Evolutionary conservation across 1,140 invertebrate species (phyloP).

Genomic region (Paramacrobiotus metropolitanus): DNA sequence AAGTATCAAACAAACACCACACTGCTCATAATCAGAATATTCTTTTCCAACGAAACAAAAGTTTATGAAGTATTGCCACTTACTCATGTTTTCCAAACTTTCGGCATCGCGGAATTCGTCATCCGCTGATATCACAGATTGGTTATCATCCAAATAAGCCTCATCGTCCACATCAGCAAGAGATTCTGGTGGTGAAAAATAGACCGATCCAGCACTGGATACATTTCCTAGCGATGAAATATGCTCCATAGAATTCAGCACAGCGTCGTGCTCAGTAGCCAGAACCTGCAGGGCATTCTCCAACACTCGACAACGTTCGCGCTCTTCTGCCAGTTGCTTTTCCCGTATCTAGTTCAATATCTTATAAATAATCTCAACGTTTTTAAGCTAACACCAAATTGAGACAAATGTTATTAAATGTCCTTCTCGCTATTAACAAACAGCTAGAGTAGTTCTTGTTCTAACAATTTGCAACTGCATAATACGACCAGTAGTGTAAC

Average conservation of each 20-base stretch:
- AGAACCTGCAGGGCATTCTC: conserved; percentile 40
- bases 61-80: neutral
- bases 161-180: neutral
- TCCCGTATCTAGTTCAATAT: conserved; percentile 18
- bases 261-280: conserved; percentile 38
- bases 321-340: conserved; percentile 25
- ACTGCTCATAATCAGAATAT: no score
- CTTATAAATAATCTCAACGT: neutral
- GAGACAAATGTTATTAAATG: no score
- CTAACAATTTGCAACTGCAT: neutral
- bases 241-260: conserved; percentile 26
- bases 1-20: no score
- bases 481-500: neutral
- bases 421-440: conserved; percentile 1
- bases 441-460: neutral
- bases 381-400: conserved; percentile 1
- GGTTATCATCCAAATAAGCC: neutral
- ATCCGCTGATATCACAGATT: conserved; percentile 27
- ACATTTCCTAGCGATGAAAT: conserved; percentile 13
- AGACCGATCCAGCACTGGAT: conserved; percentile 9
- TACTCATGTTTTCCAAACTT: conserved; percentile 19
- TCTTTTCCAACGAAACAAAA: no score
- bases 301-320: conserved; percentile 36
- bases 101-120: conserved; percentile 39
- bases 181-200: conserved; percentile 13